Base-by-base conservation (phyloP, 2,113 vertebrate genomes). In the Ranitomeya imitator region DNA sequence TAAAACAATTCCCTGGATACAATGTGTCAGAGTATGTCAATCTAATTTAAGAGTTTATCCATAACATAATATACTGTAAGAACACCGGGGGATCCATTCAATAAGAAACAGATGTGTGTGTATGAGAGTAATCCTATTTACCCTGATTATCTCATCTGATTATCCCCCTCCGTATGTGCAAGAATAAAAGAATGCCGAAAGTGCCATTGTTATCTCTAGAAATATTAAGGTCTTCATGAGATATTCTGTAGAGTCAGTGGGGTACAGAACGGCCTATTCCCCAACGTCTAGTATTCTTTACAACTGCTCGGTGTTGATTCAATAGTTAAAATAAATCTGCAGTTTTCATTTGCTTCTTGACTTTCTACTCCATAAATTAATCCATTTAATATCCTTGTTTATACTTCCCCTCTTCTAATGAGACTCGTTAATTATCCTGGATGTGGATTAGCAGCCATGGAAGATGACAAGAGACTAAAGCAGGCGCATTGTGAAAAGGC, bases 291-390 rank as follows among this genome's bases (percentile, higher is more conserved):
- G 61, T 83, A 51, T 65, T 83, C 21, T 37, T 61, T 65, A 65
- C 19, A 83, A 51, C 80, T 18, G 15, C 21, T 67, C 61, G 65
- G 59, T 83, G 55, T 65, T 45, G 60, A 83, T 83, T 83, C 31
- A 83, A 21, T 65, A 83, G 60, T 83, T 65, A 65, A 61, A 83
- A 83, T 83, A 83, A 83, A 65, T 83, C 80, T 52, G 60, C 45
- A 63, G 31, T 65, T 83, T 83, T 83, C 80, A 83, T 83, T 83
- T 83, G 60, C 80, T 65, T 83, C 80, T 83, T 83, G 80, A 83
- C 61, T 83, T 83, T 83, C 59, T 83, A 65, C 60, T 83, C 80
- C 80, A 83, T 83, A 83, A 83, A 83, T 83, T 83, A 83, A 83
- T 83, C 80, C 80, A 21, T 83, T 83, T 83, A 83, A 83, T 83